phyloP scores from a whole-genome alignment of 1,140 invertebrate genomes.

The Calephelis nemesis region DNA sequence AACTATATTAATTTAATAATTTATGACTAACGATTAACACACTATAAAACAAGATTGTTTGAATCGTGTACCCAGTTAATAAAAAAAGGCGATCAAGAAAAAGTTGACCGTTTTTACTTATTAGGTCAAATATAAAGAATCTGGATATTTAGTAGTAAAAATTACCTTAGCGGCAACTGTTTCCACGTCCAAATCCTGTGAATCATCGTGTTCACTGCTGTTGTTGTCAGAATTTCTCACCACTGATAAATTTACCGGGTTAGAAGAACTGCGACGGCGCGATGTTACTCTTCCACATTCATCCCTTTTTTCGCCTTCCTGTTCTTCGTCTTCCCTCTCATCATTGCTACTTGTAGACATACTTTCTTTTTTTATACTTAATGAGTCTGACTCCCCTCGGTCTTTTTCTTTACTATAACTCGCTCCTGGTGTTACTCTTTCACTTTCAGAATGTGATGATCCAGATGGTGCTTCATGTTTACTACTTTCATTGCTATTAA shows the following conservation, averaged over 20 bases:
- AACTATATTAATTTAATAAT: too few species aligned
- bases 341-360: slow-evolving; percentile 79
- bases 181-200: slow-evolving; percentile 75
- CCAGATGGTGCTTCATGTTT: slow-evolving; percentile 76
- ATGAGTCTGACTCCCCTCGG: slow-evolving; percentile 55
- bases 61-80: too few species aligned
- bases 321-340: slow-evolving; percentile 78
- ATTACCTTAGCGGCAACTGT: slow-evolving; percentile 72
- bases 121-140: too few species aligned
- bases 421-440: slow-evolving; percentile 67
- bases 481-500: slow-evolving; percentile 82
- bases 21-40: too few species aligned
- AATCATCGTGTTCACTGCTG: slow-evolving; percentile 72
- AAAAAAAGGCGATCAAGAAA: neutral
- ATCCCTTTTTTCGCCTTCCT: slow-evolving; percentile 75
- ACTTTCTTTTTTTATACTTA: slow-evolving; percentile 76
- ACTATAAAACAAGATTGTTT: too few species aligned
- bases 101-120: neutral
- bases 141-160: too few species aligned
- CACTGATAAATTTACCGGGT: slow-evolving; percentile 87
- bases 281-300: slow-evolving; percentile 80
- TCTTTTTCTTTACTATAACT: slow-evolving; percentile 72
- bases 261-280: slow-evolving; percentile 77
- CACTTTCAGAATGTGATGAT: slow-evolving; percentile 75
- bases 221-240: slow-evolving; percentile 66